These are phyloP conservation scores for Florisuga fusca DNA, from an alignment of 2,797 vertebrate genomes.

Conservation along the genomic window DNA sequence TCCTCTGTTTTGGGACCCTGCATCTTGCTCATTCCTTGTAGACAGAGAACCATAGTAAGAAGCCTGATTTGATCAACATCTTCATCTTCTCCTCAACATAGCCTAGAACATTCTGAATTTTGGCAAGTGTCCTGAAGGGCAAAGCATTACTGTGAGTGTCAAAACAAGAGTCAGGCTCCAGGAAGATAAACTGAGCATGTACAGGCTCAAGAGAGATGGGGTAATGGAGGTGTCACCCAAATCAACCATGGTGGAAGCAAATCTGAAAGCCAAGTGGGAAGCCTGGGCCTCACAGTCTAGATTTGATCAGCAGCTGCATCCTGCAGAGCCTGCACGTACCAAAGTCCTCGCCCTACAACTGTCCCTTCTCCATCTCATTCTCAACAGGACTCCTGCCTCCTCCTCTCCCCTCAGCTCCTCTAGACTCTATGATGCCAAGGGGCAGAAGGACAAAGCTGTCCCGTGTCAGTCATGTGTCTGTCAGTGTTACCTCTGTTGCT, in stretches of 20 bases:
- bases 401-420: not conserved
- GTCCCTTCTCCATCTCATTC: not conserved
- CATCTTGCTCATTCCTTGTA: not conserved
- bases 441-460: not conserved
- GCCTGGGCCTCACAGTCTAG: not conserved
- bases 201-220: not conserved
- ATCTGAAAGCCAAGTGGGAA: not conserved
- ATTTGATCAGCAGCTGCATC: not conserved
- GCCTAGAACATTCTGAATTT: not conserved
- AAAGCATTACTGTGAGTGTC: not conserved
- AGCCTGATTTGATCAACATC: not conserved
- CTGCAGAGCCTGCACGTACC: not conserved
- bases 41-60: not conserved
- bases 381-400: rapidly evolving
- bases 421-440: not conserved
- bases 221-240: not conserved
- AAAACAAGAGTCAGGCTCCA: not conserved
- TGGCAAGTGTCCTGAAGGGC: rapidly evolving
- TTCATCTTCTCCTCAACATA: not conserved
- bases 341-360: not conserved
- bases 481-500: not conserved
- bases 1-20: not conserved
- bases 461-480: not conserved
- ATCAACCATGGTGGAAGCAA: not conserved
- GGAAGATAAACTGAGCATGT: not conserved